Base-by-base conservation (phyloP, 2,888 invertebrate genomes). In the Agonopterix alstromeriana region DNA sequence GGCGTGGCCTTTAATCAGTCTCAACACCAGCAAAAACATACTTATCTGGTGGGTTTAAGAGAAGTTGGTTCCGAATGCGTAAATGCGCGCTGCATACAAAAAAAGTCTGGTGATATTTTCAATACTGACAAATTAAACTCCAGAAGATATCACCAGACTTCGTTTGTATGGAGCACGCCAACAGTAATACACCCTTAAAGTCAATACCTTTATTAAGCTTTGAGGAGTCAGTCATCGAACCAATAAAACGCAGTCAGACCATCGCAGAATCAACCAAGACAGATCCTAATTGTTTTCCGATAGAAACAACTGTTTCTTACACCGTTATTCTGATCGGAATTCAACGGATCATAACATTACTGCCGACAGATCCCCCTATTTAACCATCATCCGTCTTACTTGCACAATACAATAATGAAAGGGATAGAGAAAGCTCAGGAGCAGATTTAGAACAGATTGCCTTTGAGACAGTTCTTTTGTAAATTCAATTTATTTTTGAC, bases 231-330 rank as follows among this genome's bases (percentile, higher is more conserved):
- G 27, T 27, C 27, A 27, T 27, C 27, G 27, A 1, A 27, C 7
- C 27, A 27, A 40, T 40, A 40, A 46, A 12, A 11, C 10, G 9
- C 11, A n/a, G 35, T 10, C 41, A 27, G 35, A 41, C 9, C 9
- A 11, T 11, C 10, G 10, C 10, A 11, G 1, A 40, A 46, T 27
- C 27, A 27, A 43, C 43, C 36, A 9, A 47, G 10, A 36, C n/a
- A 36, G n/a, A 27, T 38, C 48, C 48, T 43, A 48, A 48, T 48
- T 48, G 48, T 48, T 48, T 48, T 43, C 48, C 12, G 14, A 12
- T 14, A 14, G 12, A 42, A 42, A 11, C 12, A 27, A 27, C 27
- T 27, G 27, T 27, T 27, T 27, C 27, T 27, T 10, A 43, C 38
- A 48, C 48, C 48, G 48, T 48, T 48, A 48, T 10, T 36, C 35